These are phyloP conservation scores for Megalops cyprinoides DNA, from an alignment of 2,797 vertebrate species.

Conservation along the genomic window DNA sequence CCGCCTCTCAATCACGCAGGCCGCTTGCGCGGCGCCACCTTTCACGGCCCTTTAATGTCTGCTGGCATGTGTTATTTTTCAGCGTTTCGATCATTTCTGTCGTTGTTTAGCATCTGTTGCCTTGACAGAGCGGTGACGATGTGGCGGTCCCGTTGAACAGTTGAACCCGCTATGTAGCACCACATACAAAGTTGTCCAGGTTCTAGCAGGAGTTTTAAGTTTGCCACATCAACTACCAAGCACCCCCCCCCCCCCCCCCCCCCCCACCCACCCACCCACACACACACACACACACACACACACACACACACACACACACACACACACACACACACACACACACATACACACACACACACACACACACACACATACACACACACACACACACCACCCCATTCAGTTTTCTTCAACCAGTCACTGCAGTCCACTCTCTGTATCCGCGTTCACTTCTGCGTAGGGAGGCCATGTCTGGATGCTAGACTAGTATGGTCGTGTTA, in stretches of 20 bases:
- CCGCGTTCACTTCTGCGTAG: conserved; percentile 17
- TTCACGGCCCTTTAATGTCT: background rate
- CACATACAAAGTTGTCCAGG: too few relatives aligned
- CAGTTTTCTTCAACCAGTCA: too few relatives aligned
- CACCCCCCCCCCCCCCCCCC: background rate
- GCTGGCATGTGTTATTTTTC: background rate
- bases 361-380: too few relatives aligned
- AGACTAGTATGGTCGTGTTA: too few relatives aligned
- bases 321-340: too few relatives aligned
- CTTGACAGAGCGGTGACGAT: too few relatives aligned
- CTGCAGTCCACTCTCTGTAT: background rate
- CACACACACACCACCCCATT: too few relatives aligned
- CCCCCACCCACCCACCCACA: conserved; percentile 10
- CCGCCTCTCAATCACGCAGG: conserved; percentile 36
- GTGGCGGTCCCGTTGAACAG: background rate
- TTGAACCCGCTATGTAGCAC: background rate
- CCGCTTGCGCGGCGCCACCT: too few relatives aligned
- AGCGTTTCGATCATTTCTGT: background rate
- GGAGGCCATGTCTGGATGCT: background rate
- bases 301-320: too few relatives aligned
- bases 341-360: too few relatives aligned
- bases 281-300: too few relatives aligned
- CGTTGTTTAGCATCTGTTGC: conserved; percentile 22
- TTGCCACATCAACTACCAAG: conserved; percentile 16
- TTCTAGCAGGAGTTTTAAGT: background rate